These are phyloP conservation scores for Drosophila orena DNA, from an alignment of 1,140 invertebrate species.

Conservation along the genomic window DNA sequence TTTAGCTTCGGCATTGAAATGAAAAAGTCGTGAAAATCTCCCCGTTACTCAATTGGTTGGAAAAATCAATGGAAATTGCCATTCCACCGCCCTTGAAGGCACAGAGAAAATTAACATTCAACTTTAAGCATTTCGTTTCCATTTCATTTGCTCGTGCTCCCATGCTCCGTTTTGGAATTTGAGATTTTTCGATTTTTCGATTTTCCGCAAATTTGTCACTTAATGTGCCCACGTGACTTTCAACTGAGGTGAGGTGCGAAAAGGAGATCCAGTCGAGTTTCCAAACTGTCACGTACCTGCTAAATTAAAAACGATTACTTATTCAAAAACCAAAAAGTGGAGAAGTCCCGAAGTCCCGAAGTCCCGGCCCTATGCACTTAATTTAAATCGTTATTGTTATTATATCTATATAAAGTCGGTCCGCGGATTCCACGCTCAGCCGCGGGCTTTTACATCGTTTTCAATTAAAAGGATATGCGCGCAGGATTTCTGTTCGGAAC, in stretches of 20 bases:
- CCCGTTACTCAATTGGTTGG: constrained; percentile 2
- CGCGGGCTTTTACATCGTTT: constrained; percentile 47
- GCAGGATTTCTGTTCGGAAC: constrained; percentile 48
- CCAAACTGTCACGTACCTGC: constrained; percentile 72
- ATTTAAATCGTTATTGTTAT: constrained; percentile 82
- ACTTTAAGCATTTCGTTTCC: constrained; percentile 48
- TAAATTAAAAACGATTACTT: constrained; percentile 82
- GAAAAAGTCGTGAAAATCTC: neutral
- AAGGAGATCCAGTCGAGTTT: constrained; percentile 13
- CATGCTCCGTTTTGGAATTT: neutral
- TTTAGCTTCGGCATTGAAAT: constrained; percentile 18
- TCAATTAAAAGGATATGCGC: constrained; percentile 79
- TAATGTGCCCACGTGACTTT: constrained; percentile 40
- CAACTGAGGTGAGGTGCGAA: constrained; percentile 9
- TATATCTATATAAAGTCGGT: constrained; percentile 76
- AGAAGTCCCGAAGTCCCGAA: too few relatives aligned
- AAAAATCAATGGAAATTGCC: constrained; percentile 41
- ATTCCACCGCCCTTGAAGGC: neutral
- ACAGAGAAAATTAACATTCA: constrained; percentile 36
- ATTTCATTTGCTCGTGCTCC: constrained; percentile 29
- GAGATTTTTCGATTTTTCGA: constrained; percentile 23
- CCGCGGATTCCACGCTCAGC: constrained; percentile 3
- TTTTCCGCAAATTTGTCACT: constrained; percentile 44
- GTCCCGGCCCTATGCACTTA: constrained; percentile 63
- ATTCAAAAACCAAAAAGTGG: constrained; percentile 31